Evolutionary conservation across 2,113 vertebrate species (phyloP).

Genomic region (Pteropus alecto): DNA sequence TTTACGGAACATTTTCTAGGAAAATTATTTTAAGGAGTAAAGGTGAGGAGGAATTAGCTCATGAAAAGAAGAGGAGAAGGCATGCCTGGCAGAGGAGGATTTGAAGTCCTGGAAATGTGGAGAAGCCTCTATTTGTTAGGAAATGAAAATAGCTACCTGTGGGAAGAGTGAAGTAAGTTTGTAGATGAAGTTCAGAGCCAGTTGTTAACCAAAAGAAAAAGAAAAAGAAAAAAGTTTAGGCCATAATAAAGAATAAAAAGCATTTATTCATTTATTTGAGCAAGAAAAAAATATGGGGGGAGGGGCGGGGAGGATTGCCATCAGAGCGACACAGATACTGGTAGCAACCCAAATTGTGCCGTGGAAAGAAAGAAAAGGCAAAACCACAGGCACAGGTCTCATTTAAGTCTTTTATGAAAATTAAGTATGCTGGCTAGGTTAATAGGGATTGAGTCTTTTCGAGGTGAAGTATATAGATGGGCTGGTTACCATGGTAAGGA

Average conservation of each 20-base stretch:
- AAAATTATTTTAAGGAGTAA: neutral
- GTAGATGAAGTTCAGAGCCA: neutral
- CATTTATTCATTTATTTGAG: neutral
- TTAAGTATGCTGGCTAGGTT: neutral
- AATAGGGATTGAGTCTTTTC: neutral
- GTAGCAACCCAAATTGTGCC: neutral
- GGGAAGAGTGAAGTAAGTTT: neutral
- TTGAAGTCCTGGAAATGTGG: neutral
- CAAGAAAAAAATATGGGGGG: neutral
- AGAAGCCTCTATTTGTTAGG: neutral
- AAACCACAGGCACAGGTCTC: neutral
- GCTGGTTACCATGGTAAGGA: neutral
- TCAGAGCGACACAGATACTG: neutral
- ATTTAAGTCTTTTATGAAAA: neutral
- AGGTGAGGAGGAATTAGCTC: neutral
- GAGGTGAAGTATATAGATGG: neutral
- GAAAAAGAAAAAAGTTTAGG: neutral
- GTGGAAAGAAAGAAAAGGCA: neutral
- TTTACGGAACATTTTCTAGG: neutral
- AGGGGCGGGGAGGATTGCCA: neutral
- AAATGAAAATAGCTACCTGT: neutral
- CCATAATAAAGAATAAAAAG: neutral
- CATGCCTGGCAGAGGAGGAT: fast-evolving
- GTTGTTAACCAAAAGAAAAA: neutral
- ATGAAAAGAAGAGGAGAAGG: neutral